phyloP scores from a whole-genome alignment of 2,888 invertebrate genomes.

The Cancer borealis region DNA sequence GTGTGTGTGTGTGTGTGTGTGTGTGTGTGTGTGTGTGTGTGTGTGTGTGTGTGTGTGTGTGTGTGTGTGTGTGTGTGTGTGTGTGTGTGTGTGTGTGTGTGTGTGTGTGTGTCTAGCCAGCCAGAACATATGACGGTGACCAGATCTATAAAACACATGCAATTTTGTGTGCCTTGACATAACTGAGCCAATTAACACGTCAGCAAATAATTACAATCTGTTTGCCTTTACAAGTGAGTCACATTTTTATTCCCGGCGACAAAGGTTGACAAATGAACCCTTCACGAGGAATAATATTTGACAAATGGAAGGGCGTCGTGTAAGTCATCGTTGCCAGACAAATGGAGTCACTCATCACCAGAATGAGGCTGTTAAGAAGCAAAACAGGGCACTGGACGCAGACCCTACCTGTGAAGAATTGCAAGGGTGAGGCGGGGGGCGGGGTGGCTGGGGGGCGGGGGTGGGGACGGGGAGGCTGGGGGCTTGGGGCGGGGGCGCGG shows the following conservation, averaged over 20 bases:
- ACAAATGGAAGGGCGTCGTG: constrained; percentile 42
- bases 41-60: too few species aligned
- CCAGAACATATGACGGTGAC: too few species aligned
- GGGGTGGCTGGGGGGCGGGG: too few species aligned
- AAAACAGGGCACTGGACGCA: constrained; percentile 9
- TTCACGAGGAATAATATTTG: constrained; percentile 31
- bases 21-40: too few species aligned
- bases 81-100: background rate
- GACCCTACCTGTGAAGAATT: background rate
- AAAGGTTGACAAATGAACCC: background rate
- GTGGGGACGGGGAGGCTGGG: too few species aligned
- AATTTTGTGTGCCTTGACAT: background rate
- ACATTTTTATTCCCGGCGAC: background rate
- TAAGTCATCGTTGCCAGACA: constrained; percentile 15
- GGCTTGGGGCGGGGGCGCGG: too few species aligned
- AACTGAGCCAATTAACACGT: constrained; percentile 18
- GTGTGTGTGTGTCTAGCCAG: too few species aligned
- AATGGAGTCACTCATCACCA: constrained; percentile 55
- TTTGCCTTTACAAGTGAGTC: background rate
- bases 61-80: too few species aligned
- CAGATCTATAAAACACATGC: background rate
- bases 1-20: too few species aligned
- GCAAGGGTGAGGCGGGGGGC: background rate
- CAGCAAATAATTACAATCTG: constrained; percentile 15
- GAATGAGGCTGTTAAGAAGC: constrained; percentile 47